phyloP scores from a whole-genome alignment of 2,797 vertebrate species.

The Eulemur albifrons region DNA sequence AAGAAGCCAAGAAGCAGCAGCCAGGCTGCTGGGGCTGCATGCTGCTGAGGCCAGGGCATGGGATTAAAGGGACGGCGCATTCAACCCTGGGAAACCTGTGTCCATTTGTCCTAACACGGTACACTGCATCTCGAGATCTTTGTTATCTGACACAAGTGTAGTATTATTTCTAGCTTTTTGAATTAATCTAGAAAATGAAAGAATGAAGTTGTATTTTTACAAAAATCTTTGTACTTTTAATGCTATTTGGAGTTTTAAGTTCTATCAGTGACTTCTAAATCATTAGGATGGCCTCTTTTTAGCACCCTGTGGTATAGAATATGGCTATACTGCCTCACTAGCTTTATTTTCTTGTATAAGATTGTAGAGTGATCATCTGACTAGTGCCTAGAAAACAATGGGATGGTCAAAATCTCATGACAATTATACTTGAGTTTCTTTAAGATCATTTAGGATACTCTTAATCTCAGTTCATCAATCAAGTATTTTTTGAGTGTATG shows the following conservation, averaged over 20 bases:
- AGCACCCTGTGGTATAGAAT: constrained; percentile 56
- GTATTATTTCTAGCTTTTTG: constrained; percentile 76
- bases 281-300: constrained; percentile 59
- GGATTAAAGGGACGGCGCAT: constrained; percentile 45
- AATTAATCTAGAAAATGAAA: constrained; percentile 69
- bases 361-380: constrained; percentile 26
- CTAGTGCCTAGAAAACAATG: constrained; percentile 53
- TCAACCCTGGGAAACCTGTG: constrained; percentile 48
- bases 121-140: constrained; percentile 75
- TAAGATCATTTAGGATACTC: constrained; percentile 53
- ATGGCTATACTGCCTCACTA: constrained; percentile 51
- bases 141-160: constrained; percentile 68
- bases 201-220: constrained; percentile 73
- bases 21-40: constrained; percentile 56
- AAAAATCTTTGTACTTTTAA: constrained; percentile 76
- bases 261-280: constrained; percentile 60
- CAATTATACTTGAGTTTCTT: constrained; percentile 56
- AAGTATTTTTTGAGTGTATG: constrained; percentile 28
- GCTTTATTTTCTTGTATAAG: constrained; percentile 42
- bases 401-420: constrained; percentile 61
- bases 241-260: constrained; percentile 77
- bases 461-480: background rate
- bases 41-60: constrained; percentile 70
- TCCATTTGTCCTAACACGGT: constrained; percentile 76
- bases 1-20: constrained; percentile 62